Percentiles rank a stretch among this genome's conserved stretches.
These are phyloP conservation scores for Piprites chloris DNA, from an alignment of 2,113 vertebrate species.

Conservation along the genomic window DNA sequence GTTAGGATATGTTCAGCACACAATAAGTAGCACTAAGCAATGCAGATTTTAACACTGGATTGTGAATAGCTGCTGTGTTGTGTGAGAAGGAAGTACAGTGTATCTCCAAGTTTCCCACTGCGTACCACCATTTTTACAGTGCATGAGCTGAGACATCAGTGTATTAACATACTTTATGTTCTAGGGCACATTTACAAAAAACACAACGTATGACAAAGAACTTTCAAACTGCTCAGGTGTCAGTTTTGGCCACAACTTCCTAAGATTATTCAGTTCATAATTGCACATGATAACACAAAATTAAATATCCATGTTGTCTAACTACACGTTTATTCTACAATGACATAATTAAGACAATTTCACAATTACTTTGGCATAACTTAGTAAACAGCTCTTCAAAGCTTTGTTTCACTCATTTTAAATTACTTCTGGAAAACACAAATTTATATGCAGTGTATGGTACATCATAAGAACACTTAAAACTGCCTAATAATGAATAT, in stretches of 20 bases:
- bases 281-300: slow-evolving; percentile 29
- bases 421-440: background rate
- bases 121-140: background rate
- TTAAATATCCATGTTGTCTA: slow-evolving; percentile 28
- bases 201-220: background rate
- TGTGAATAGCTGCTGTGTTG: background rate
- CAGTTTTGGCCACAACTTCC: background rate
- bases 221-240: background rate
- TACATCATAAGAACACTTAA: background rate
- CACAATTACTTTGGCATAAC: slow-evolving; percentile 12
- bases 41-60: background rate
- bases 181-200: background rate
- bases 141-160: background rate
- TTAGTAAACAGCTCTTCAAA: slow-evolving; percentile 32
- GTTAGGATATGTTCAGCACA: background rate
- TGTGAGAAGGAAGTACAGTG: background rate
- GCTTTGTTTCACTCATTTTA: slow-evolving; percentile 17
- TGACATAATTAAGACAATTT: slow-evolving; percentile 36
- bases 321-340: slow-evolving; percentile 9
- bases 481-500: background rate
- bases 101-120: background rate
- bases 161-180: background rate
- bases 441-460: background rate
- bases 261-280: slow-evolving; percentile 9
- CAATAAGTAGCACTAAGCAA: background rate